phyloP scores from a whole-genome alignment of 2,888 invertebrate species.

The Autographa pulchrina region DNA sequence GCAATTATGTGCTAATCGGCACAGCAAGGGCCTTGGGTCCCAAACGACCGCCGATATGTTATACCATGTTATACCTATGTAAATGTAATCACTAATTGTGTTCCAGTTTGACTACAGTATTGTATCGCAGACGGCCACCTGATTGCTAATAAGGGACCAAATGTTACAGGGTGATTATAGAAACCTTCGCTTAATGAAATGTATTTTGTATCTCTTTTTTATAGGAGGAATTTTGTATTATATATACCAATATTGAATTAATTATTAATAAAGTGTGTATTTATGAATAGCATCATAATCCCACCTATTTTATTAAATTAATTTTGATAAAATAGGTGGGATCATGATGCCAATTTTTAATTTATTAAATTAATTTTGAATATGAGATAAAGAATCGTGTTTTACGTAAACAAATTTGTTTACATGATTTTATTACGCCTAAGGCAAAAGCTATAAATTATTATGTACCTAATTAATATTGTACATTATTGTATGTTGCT shows the following conservation, averaged over 20 bases:
- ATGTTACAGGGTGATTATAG: not conserved
- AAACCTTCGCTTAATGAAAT: not conserved
- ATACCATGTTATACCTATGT: slow-evolving; percentile 12
- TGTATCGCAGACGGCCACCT: slow-evolving; percentile 11
- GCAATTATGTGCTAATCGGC: slow-evolving; percentile 21
- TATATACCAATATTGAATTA: not conserved
- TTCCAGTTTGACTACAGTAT: slow-evolving; percentile 28
- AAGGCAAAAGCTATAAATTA: not conserved
- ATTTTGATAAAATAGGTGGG: too few relatives aligned
- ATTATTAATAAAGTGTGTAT: too few relatives aligned
- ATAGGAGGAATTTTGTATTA: not conserved
- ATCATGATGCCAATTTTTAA: too few relatives aligned
- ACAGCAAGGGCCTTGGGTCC: slow-evolving; percentile 21
- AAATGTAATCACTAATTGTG: slow-evolving; percentile 36
- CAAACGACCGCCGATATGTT: slow-evolving; percentile 22
- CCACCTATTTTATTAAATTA: too few relatives aligned
- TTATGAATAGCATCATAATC: too few relatives aligned
- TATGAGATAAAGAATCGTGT: too few relatives aligned
- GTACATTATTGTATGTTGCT: too few relatives aligned
- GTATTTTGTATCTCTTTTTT: slow-evolving; percentile 5
- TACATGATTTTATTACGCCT: too few relatives aligned
- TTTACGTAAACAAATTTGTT: too few relatives aligned
- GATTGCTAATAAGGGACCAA: slow-evolving; percentile 36
- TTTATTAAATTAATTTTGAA: too few relatives aligned
- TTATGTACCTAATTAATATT: too few relatives aligned